phyloP scores from a whole-genome alignment of 2,113 vertebrate species.

The Callionymus lyra region DNA sequence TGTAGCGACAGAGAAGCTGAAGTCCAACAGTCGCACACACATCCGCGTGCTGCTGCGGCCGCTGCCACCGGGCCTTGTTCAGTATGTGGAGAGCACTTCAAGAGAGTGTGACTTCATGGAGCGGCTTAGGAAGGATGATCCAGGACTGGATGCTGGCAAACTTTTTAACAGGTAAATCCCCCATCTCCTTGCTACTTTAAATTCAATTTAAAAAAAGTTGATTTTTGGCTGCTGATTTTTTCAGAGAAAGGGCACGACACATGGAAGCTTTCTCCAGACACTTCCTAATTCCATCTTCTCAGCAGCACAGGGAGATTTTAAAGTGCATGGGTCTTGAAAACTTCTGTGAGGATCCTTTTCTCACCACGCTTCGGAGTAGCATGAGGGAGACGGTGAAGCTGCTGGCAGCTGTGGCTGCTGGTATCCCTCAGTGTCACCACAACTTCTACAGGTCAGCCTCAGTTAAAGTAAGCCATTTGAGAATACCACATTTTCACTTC shows the following conservation, averaged over 20 bases:
- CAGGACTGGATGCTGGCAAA: conserved; percentile 45
- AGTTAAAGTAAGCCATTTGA: not conserved
- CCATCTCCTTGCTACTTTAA: no score
- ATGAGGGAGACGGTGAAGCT: conserved; percentile 84
- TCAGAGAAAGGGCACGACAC: conserved; percentile 67
- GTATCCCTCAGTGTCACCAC: conserved; percentile 68
- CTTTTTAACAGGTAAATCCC: conserved; percentile 67
- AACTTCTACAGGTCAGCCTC: conserved; percentile 70
- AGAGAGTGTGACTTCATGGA: conserved; percentile 79
- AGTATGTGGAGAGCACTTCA: conserved; percentile 83
- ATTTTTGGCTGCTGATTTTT: no score
- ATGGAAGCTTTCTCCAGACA: conserved; percentile 70
- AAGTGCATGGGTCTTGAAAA: conserved; percentile 81
- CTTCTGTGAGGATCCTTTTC: conserved; percentile 82
- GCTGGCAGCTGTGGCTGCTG: conserved; percentile 78
- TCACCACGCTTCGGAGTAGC: conserved; percentile 81
- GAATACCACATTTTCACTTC: not conserved
- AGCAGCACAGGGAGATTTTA: conserved; percentile 74
- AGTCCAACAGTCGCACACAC: conserved; percentile 83
- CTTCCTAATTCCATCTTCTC: conserved; percentile 73
- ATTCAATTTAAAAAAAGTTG: no score
- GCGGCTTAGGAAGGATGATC: conserved; percentile 54
- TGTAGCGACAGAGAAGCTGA: conserved; percentile 79
- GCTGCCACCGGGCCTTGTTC: conserved; percentile 70
- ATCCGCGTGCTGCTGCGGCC: conserved; percentile 83